Evolutionary conservation across 2,113 vertebrate genomes (phyloP).

Genomic region (Pteruthius melanotis): DNA sequence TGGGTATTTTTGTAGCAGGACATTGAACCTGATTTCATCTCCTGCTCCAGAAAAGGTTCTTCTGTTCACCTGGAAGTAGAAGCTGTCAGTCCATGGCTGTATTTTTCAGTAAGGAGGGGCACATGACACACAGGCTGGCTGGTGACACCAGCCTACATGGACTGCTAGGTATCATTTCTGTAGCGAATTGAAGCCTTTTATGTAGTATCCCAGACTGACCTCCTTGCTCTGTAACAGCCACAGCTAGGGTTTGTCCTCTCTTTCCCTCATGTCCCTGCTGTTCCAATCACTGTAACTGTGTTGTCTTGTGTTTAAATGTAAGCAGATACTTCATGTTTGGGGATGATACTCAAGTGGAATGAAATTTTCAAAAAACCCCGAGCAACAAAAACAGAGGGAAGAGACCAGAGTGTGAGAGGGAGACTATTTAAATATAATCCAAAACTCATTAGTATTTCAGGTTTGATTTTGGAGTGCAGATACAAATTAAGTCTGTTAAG

Average conservation of each 20-base stretch:
- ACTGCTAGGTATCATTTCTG: neutral
- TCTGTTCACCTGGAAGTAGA: neutral
- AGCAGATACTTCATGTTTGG: neutral
- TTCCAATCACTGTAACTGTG: neutral
- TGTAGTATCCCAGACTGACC: neutral
- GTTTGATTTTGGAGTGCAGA: neutral
- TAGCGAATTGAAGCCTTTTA: neutral
- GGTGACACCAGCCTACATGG: neutral
- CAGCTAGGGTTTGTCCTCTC: neutral
- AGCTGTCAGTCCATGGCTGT: neutral
- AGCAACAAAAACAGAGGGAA: too few species aligned
- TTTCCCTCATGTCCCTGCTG: neutral
- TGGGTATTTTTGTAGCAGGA: neutral
- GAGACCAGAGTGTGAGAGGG: neutral
- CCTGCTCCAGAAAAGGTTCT: neutral
- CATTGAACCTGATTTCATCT: neutral
- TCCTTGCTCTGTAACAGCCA: neutral
- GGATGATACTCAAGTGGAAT: neutral
- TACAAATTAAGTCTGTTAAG: neutral
- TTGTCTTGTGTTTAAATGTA: neutral
- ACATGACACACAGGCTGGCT: neutral
- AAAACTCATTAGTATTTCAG: neutral
- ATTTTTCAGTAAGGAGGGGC: neutral
- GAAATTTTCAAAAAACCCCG: neutral
- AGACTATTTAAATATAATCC: neutral